A percentile compares a stretch with the other conserved stretches of the same genome.
Conservation (phyloP, 2,113 vertebrate genomes). For the Indri indri region DNA sequence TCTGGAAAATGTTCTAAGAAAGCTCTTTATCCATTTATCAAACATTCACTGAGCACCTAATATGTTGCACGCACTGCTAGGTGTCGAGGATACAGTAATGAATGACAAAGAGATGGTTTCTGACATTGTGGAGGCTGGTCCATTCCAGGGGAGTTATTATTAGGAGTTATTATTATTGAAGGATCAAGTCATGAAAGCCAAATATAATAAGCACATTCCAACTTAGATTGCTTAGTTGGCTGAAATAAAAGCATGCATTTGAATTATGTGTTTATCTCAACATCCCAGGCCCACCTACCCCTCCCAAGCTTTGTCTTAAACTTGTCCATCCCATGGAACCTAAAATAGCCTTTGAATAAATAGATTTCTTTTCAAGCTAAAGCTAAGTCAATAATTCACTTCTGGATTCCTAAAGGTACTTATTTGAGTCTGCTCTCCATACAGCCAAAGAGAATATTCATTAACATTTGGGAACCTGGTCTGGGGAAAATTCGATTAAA, state of each 20-base stretch:
- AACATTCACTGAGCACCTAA: not conserved
- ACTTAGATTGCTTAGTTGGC: not conserved
- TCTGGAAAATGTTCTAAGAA: not conserved
- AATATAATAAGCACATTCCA: slow-evolving; percentile 15
- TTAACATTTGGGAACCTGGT: slow-evolving; percentile 52
- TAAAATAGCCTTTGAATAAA: slow-evolving; percentile 61
- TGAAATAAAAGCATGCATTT: slow-evolving; percentile 2
- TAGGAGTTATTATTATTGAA: not conserved
- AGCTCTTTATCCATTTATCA: not conserved
- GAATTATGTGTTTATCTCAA: slow-evolving; percentile 20
- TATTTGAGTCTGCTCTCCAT: not conserved
- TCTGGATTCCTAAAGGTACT: slow-evolving; percentile 51
- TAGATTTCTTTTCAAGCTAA: slow-evolving; percentile 54
- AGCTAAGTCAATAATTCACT: slow-evolving; percentile 63
- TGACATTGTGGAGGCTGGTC: not conserved
- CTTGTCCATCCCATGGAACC: not conserved
- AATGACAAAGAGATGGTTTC: not conserved
- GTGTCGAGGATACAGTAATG: not conserved
- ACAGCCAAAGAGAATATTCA: slow-evolving; percentile 37
- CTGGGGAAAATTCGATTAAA: slow-evolving; percentile 60
- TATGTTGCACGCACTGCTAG: not conserved
- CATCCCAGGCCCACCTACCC: not conserved
- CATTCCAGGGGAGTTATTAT: not conserved
- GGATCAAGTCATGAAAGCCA: not conserved
- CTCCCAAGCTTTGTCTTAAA: slow-evolving; percentile 33